phyloP scores from a whole-genome alignment of 2,888 invertebrate species.

The Eumerus sabulonum region DNA sequence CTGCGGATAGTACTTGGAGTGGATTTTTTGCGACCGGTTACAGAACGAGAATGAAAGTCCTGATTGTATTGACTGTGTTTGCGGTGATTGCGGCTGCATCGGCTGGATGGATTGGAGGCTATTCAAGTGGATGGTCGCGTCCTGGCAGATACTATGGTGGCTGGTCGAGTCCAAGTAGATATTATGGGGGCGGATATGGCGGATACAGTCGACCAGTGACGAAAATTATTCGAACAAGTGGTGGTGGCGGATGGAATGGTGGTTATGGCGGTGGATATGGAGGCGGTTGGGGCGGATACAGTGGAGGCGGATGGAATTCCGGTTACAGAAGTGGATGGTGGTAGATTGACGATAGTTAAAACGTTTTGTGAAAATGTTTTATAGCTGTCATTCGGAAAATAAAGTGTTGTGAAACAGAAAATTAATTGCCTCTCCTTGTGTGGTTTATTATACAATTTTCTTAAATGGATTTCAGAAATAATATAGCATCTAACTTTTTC shows the following conservation, averaged over 20 bases:
- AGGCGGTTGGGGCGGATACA: conserved; percentile 64
- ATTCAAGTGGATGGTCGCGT: conserved; percentile 34
- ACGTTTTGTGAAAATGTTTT: too few species aligned
- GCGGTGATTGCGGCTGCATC: conserved; percentile 72
- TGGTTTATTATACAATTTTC: too few species aligned
- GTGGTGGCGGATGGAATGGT: conserved; percentile 50
- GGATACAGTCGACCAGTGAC: conserved; percentile 58
- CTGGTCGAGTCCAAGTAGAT: conserved; percentile 37
- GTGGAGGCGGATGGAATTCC: conserved; percentile 61
- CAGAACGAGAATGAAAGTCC: conserved; percentile 71
- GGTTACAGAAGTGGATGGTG: conserved; percentile 68
- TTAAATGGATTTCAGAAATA: too few species aligned
- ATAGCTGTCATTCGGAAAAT: too few species aligned
- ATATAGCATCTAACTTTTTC: too few species aligned
- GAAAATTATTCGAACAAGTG: conserved; percentile 67
- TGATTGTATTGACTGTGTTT: conserved; percentile 72
- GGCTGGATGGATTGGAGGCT: conserved; percentile 67
- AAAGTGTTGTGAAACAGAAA: too few species aligned
- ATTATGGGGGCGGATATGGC: conserved; percentile 45
- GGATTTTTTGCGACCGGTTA: conserved; percentile 17
- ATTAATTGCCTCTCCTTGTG: too few species aligned
- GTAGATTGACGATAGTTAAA: conserved; percentile 21
- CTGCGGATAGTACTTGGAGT: conserved; percentile 47
- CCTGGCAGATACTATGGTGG: conserved; percentile 46
- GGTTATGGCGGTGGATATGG: conserved; percentile 55